Conservation (phyloP, 2,113 vertebrate species). For the Platichthys stellatus region DNA sequence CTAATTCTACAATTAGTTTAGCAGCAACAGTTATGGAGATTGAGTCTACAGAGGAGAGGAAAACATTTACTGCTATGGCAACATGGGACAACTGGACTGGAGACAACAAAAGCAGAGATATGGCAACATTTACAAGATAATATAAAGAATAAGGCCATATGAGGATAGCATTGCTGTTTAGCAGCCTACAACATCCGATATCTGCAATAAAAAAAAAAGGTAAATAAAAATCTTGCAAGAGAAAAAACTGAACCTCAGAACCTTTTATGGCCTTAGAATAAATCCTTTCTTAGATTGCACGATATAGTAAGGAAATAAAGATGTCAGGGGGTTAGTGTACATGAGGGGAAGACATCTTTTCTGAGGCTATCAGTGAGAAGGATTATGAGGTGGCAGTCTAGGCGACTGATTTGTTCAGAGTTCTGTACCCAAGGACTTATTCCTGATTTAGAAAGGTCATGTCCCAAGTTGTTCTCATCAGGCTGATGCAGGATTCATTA, state of each 20-base stretch:
- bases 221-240: not conserved
- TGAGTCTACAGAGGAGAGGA: too few species aligned
- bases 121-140: not conserved
- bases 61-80: conserved; percentile 35
- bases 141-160: not conserved
- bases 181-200: not conserved
- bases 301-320: conserved; percentile 25
- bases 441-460: conserved; percentile 14
- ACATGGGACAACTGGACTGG: not conserved
- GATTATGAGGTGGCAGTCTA: conserved; percentile 28
- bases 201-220: not conserved
- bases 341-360: conserved; percentile 31
- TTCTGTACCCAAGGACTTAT: conserved; percentile 8
- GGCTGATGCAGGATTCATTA: not conserved
- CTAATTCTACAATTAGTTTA: not conserved
- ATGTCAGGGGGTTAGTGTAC: conserved; percentile 37
- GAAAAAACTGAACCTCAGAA: conserved; percentile 10
- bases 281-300: conserved; percentile 30
- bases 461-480: not conserved
- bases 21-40: not conserved
- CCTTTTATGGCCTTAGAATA: not conserved
- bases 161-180: not conserved
- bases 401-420: conserved; percentile 10
- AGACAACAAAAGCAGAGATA: conserved; percentile 3
- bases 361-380: conserved; percentile 17